Base-by-base conservation (phyloP, 2,888 invertebrate species). In the Rhogogaster chlorosoma region DNA sequence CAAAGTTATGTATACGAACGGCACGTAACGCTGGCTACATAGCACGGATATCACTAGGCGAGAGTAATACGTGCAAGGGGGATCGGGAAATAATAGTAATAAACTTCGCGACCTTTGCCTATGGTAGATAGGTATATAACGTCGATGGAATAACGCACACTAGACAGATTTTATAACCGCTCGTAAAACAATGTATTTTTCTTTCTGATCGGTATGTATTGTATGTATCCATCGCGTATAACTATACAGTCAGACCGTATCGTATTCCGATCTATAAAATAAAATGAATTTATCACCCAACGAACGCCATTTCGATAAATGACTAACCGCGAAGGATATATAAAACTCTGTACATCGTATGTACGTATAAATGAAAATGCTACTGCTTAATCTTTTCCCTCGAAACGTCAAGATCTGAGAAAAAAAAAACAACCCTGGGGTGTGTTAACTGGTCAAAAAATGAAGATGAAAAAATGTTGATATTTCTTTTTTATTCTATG, bases 151-250 rank as follows among this genome's bases (percentile, higher is more conserved):
- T 29, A 73, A 42, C 71, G n/a, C 38, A 42, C 10, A 22, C 42
- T 42, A 36, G 71, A 73, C 78, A 61, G 32, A 78, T 78, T 78
- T 78, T 78, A 78, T 38, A 38, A 78, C 78, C 78, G 57, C 53
- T 78, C 78, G 78, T 78, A 78, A 78, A 57, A 78, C 57, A 57
- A 77, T 77, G 53, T 32, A 32, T 45, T 53, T 29, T 53, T 77
- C 53, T 53, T 26, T 71, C 53, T 18, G 67, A 6, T 67, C 5
- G 67, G 22, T 22, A 29, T 38, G 12, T 42, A 71, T 10, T n/a
- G 5, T 22, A 9, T 61, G 22, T 53, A n/a, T 22, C 5, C 0
- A 22, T 10, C 53, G 9, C 53, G n/a, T 15, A 61, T 61, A 22
- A 22, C 53, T n/a, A n/a, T 15, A 22, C 22, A 61, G 26, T 9